Conservation (phyloP, 1,140 invertebrate species). For the Rhyacophila brunnea region DNA sequence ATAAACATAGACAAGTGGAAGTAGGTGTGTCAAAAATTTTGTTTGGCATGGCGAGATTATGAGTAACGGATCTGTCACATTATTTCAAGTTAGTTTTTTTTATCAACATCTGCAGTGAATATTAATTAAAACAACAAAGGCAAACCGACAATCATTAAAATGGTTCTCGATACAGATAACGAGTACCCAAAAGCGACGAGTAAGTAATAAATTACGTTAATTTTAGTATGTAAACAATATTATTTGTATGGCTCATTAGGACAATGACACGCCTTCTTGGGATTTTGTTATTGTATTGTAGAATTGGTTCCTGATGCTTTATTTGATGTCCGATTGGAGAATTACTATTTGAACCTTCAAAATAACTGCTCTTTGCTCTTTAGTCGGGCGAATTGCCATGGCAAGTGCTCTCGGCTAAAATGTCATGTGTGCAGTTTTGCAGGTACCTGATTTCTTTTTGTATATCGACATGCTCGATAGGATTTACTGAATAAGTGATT, state of each 20-base stretch:
- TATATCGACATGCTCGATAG: no score
- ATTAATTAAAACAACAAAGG: background rate
- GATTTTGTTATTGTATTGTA: background rate
- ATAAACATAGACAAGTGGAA: no score
- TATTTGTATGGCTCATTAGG: background rate
- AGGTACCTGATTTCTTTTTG: no score
- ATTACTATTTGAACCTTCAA: no score
- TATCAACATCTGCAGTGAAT: no score
- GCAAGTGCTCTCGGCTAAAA: no score
- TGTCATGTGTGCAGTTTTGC: no score
- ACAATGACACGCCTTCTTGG: conserved; percentile 21
- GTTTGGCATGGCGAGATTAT: background rate
- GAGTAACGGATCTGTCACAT: background rate
- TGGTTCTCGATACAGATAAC: conserved; percentile 54
- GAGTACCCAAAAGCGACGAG: conserved; percentile 64
- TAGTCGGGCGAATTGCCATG: no score
- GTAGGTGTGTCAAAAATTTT: conserved; percentile 11
- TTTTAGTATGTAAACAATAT: background rate
- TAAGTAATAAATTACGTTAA: conserved; percentile 45
- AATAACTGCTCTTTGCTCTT: no score
- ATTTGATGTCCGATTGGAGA: background rate
- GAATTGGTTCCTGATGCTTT: background rate
- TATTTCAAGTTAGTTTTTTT: background rate
- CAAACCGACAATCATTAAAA: conserved; percentile 30
- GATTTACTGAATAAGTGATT: no score